A percentile compares a stretch with the other conserved stretches of the same genome.
Evolutionary conservation across 2,113 vertebrate species (phyloP).

Genomic region (Machaerirhynchus nigripectus): DNA sequence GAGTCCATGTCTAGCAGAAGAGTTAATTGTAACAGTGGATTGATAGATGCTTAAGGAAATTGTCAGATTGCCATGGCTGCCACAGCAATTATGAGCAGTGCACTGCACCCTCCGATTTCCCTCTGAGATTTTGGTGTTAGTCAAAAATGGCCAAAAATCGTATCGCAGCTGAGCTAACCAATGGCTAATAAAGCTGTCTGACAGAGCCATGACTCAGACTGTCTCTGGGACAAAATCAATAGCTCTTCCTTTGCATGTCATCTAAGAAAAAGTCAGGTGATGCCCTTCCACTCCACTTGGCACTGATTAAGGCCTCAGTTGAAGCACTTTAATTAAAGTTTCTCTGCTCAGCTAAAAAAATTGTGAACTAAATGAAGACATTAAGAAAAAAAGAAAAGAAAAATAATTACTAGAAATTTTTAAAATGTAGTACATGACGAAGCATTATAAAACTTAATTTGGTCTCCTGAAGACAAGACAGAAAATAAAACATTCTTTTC

Average conservation of each 20-base stretch:
- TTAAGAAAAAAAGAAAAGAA: not conserved
- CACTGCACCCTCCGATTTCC: not conserved
- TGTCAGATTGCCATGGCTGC: not conserved
- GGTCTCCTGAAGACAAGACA: not conserved
- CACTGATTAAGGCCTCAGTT: not conserved
- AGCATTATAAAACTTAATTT: not conserved
- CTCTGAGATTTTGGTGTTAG: not conserved
- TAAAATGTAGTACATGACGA: not conserved
- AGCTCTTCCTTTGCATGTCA: not conserved
- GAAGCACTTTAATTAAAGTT: not conserved
- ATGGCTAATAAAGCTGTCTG: conserved; percentile 8
- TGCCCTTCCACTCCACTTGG: not conserved
- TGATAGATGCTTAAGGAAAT: not conserved
- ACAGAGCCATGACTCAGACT: not conserved
- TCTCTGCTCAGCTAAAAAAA: not conserved
- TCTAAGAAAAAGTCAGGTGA: not conserved
- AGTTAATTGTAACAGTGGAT: not conserved
- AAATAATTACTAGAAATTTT: not conserved
- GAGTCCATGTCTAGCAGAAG: not conserved
- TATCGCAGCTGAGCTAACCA: not conserved
- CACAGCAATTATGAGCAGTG: not conserved
- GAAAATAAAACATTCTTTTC: not conserved
- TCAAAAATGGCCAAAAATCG: not conserved
- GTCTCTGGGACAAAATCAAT: conserved; percentile 9
- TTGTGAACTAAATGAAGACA: not conserved